A percentile compares a stretch with the other conserved stretches of the same genome.
Evolutionary conservation across 2,113 vertebrate genomes (phyloP).

Genomic region (Camelus dromedarius): DNA sequence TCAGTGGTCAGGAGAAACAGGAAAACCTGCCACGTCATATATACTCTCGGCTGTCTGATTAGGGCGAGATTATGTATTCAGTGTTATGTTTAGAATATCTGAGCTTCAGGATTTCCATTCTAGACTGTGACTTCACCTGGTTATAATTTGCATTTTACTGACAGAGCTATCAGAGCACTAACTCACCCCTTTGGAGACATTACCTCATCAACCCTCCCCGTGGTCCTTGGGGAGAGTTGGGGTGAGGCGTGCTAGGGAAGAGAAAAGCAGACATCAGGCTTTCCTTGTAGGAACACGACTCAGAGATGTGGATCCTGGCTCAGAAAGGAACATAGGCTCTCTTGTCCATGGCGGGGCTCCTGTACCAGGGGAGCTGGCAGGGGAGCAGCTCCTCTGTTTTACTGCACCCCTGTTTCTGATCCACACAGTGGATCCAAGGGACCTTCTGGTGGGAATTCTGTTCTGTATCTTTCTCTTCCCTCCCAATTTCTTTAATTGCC

Average conservation of each 20-base stretch:
- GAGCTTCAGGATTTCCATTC: conserved; percentile 33
- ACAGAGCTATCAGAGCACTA: not conserved
- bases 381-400: not conserved
- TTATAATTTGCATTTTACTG: conserved; percentile 73
- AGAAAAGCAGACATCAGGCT: conserved; percentile 22
- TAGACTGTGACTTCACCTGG: conserved; percentile 51
- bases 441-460: not conserved
- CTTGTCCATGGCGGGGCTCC: not conserved
- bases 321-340: not conserved
- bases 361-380: not conserved
- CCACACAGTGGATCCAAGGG: not conserved
- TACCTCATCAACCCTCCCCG: conserved; percentile 42
- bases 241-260: not conserved
- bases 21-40: not conserved
- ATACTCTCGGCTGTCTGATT: not conserved
- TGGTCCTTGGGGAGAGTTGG: not conserved
- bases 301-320: not conserved
- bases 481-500: not conserved
- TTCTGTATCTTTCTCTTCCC: not conserved
- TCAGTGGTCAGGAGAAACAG: not conserved
- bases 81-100: conserved; percentile 30
- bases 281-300: not conserved
- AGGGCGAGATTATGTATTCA: not conserved
- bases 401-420: not conserved
- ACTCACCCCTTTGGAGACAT: conserved; percentile 57